Conservation (phyloP, 2,888 invertebrate species). For the Thelaira solivaga region DNA sequence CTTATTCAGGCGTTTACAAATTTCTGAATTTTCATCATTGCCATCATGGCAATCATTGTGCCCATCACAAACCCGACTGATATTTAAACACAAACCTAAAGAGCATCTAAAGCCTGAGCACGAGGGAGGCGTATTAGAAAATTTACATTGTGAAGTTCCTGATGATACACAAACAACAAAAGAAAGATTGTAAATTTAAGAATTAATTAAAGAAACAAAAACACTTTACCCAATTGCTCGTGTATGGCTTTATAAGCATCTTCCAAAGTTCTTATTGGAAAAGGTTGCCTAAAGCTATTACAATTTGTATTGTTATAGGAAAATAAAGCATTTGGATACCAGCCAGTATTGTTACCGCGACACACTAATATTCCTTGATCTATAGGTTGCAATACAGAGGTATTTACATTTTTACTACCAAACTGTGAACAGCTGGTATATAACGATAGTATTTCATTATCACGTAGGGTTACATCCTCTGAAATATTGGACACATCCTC, state of each 20-base stretch:
- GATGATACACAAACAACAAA: background rate
- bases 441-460: conserved; percentile 64
- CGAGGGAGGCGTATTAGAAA: conserved; percentile 62
- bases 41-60: conserved; percentile 83
- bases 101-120: conserved; percentile 83
- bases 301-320: conserved; percentile 79
- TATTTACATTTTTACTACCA: conserved; percentile 64
- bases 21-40: conserved; percentile 80
- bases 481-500: conserved; percentile 70
- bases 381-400: conserved; percentile 68
- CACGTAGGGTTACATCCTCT: conserved; percentile 66
- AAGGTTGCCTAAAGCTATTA: conserved; percentile 69
- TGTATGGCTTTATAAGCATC: conserved; percentile 69
- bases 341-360: conserved; percentile 80
- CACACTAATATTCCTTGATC: conserved; percentile 86
- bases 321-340: conserved; percentile 86
- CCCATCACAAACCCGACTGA: conserved; percentile 82
- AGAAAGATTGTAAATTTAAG: no score
- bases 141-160: conserved; percentile 71
- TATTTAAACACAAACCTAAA: conserved; percentile 82
- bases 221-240: conserved; percentile 69
- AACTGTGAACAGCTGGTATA: conserved; percentile 71
- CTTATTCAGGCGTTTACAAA: conserved; percentile 68
- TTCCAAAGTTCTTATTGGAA: conserved; percentile 69
- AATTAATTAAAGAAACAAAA: no score